Conservation (phyloP, 2,797 vertebrate species). For the Melanotaenia boesemani region DNA sequence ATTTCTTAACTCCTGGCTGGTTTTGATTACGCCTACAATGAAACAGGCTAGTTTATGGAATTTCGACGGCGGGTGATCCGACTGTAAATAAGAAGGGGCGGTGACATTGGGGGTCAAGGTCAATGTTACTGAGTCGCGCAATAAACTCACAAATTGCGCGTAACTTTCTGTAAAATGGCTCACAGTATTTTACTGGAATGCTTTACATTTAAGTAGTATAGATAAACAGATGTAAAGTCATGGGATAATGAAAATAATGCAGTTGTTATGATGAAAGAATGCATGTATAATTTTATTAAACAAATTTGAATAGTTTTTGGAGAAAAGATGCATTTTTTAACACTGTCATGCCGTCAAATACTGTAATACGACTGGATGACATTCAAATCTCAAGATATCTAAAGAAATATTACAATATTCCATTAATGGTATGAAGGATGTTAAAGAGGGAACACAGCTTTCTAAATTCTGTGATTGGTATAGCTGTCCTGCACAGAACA, state of each 20-base stretch:
- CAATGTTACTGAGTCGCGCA: slow-evolving; percentile 26
- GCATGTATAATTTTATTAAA: background rate
- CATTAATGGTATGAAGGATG: slow-evolving; percentile 3
- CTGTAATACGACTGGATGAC: background rate
- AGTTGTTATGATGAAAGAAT: background rate
- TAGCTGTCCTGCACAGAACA: slow-evolving; percentile 5
- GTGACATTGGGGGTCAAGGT: slow-evolving; percentile 70
- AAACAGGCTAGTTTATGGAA: background rate
- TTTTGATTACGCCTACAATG: background rate
- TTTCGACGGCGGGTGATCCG: background rate
- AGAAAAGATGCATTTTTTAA: background rate
- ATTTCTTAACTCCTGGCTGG: background rate
- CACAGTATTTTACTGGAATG: background rate
- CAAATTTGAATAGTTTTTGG: background rate
- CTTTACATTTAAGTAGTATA: background rate
- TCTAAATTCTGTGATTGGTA: slow-evolving; percentile 4
- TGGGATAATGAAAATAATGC: background rate
- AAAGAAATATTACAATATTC: background rate
- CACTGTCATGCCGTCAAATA: background rate
- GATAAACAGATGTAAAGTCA: background rate
- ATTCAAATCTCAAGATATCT: background rate
- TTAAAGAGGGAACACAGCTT: background rate
- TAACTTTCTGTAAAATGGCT: background rate
- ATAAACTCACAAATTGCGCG: slow-evolving; percentile 6
- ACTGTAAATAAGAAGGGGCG: slow-evolving; percentile 32